Conservation (phyloP, 2,888 invertebrate species). For the Cheilosia vulpina region DNA sequence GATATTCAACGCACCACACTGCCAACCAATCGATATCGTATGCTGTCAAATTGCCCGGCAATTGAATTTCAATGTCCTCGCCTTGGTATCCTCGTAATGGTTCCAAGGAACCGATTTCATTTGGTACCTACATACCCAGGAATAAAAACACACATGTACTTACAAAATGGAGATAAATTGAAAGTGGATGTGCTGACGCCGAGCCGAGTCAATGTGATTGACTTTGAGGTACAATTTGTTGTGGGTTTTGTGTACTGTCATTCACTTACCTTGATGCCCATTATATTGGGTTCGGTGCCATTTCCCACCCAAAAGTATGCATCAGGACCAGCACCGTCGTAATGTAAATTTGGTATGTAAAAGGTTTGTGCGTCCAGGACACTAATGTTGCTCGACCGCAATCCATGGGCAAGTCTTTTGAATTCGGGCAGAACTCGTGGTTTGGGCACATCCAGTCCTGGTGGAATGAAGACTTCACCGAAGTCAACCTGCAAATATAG, state of each 20-base stretch:
- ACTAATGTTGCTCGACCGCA: constrained; percentile 95
- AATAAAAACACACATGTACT: constrained; percentile 29
- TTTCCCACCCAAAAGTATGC: constrained; percentile 98
- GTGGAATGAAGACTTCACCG: constrained; percentile 92
- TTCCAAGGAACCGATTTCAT: constrained; percentile 92
- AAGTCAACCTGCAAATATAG: constrained; percentile 90
- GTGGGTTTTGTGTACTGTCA: background rate
- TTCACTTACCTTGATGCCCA: constrained; percentile 89
- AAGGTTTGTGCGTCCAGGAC: constrained; percentile 96
- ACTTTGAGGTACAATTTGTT: background rate
- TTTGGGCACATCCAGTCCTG: constrained; percentile 90
- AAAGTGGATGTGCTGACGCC: background rate
- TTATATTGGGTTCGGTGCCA: constrained; percentile 91
- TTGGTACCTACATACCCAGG: constrained; percentile 87
- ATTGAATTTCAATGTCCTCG: constrained; percentile 95
- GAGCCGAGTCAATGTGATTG: constrained; percentile 12
- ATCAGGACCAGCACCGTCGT: constrained; percentile 95
- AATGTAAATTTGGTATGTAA: constrained; percentile 95
- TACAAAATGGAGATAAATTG: background rate
- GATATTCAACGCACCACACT: constrained; percentile 95
- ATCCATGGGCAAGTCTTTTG: constrained; percentile 93
- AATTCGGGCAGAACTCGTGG: constrained; percentile 93
- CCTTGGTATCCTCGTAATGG: constrained; percentile 94
- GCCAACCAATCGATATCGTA: constrained; percentile 96
- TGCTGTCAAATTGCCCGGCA: constrained; percentile 92